Evolutionary conservation across 92 coral and sea anemone genomes (phyloP).

Genomic region (Meandrina meandrites): DNA sequence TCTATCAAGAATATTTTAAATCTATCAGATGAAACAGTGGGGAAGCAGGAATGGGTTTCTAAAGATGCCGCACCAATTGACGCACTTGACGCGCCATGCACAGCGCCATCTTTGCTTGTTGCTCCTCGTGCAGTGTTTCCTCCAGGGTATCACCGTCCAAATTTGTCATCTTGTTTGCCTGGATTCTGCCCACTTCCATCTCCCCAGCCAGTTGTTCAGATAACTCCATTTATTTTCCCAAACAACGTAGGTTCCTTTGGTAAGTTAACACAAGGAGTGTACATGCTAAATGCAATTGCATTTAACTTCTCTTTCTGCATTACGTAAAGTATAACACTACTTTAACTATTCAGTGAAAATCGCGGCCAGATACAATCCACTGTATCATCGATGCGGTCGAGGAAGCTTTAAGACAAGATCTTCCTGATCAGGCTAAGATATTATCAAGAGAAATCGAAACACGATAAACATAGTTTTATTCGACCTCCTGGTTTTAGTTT

Average conservation of each 20-base stretch:
- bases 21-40: background rate
- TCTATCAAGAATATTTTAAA: background rate
- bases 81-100: background rate
- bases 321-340: background rate
- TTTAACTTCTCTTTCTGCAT: background rate
- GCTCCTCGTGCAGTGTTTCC: background rate
- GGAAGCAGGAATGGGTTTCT: background rate
- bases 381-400: background rate
- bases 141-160: background rate
- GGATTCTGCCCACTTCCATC: background rate
- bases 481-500: background rate
- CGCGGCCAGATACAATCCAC: background rate
- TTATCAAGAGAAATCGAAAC: background rate
- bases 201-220: background rate
- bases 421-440: background rate
- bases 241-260: background rate
- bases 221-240: background rate
- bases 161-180: background rate
- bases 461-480: no score
- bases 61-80: background rate
- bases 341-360: background rate
- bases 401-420: background rate
- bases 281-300: background rate
- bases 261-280: background rate
- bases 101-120: background rate